Evolutionary conservation across 2,797 vertebrate species (phyloP), one percentile per base, ranked within the genome.

Genomic region (Danio choprae): DNA sequence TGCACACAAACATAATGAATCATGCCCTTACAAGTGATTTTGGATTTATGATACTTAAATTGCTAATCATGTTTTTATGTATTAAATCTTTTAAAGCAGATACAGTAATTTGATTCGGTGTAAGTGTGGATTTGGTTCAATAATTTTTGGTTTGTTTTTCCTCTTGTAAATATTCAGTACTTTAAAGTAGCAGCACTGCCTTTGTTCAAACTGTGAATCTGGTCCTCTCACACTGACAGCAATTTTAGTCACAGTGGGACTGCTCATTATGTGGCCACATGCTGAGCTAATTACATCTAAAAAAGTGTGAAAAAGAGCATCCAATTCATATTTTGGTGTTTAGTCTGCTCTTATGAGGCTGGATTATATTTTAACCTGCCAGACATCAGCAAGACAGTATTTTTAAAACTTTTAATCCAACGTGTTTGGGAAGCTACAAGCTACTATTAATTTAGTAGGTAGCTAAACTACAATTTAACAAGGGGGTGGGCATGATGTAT

Each of bases 171-270:
- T 41, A 18, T 51, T 70, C 8, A 8, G 55, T 59, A 22, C 53
- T 69, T 78, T 78, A 22, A 60, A 70, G 43, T 51, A 69, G 56
- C n/a, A 18, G 55, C 18, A 40, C 75, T 69, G 7, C 64, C 56
- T 77, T 68, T 58, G 64, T 46, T 77, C 75, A 50, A 43, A 77
- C 55, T 50, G 64, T 59, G 75, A 69, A 69, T 67, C 53, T 50
- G 55, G 36, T 62, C 65, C 43, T 68, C 55, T 70, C 65, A 78
- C 65, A 78, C 65, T 78, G 76, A 70, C 18, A 78, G 76, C 56
- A 78, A 78, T 78, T 78, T 78, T 78, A 40, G 64, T 78, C 76
- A 78, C 76, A 62, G 76, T 78, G 65, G 65, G 65, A 78, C 56
- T 70, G 44, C 44, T 78, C 76, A 78, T 78, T 78, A 70, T 70